A percentile compares a stretch with the other conserved stretches of the same genome.
phyloP scores from a whole-genome alignment of 2,888 invertebrate genomes.

The Apamea anceps region DNA sequence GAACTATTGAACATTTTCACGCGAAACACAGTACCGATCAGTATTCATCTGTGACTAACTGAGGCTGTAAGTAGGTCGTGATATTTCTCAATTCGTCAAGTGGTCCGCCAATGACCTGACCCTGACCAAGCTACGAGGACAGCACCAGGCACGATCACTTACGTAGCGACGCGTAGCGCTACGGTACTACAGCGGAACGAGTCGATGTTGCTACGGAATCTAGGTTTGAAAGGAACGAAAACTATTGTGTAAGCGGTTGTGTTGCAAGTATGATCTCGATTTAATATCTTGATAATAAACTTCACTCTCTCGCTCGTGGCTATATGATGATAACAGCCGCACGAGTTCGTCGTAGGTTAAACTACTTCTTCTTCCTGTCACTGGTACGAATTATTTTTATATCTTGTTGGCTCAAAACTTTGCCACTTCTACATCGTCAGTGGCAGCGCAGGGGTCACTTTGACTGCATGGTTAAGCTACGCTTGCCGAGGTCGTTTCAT shows the following conservation, averaged over 20 bases:
- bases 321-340: too few species aligned
- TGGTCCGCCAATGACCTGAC: conserved; percentile 47
- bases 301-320: too few species aligned
- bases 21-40: conserved; percentile 1
- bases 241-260: background rate
- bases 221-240: background rate
- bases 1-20: background rate
- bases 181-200: background rate
- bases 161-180: conserved; percentile 31
- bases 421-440: too few species aligned
- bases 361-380: too few species aligned
- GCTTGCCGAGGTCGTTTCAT: too few species aligned
- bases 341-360: too few species aligned
- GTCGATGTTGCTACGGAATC: conserved; percentile 4
- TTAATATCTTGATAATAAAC: background rate
- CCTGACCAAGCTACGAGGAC: conserved; percentile 48
- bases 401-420: too few species aligned
- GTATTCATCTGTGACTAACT: conserved; percentile 26
- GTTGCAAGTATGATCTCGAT: background rate
- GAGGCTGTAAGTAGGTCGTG: conserved; percentile 42
- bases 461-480: too few species aligned
- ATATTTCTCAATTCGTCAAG: conserved; percentile 46
- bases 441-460: too few species aligned
- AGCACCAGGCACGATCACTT: conserved; percentile 17
- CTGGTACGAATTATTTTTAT: too few species aligned